Base-by-base conservation (phyloP, 2,113 vertebrate genomes). In the Siniperca knerii region DNA sequence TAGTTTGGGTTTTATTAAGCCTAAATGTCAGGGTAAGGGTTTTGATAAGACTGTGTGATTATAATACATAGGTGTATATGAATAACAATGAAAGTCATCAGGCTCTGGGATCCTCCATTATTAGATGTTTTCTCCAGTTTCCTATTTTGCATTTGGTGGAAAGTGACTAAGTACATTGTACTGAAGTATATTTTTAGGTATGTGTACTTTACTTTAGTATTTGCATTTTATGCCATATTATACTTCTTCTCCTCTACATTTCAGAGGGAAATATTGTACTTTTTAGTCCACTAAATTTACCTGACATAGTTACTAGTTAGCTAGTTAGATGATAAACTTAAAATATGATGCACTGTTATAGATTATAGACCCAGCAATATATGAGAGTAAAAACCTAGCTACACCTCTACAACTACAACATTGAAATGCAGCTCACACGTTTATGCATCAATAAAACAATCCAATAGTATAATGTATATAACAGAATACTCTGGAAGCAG, bases 21-120 rank as follows among this genome's bases (percentile, higher is more conserved):
- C 33, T 66, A 77, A 75, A 87, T 84, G 67, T 82, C 70, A 90
- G 57, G 68, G 35, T 66, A 48, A 75, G 7, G 48, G 33, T 40
- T 75, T 64, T 52, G 57, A 70, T 62, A 20, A 62, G 13, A 37
- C 76, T 65, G 37, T 29, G n/a, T 73, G 18, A 84, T 71, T 72
- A 54, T 79, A 82, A 75, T 66, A 72, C 9, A 61, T 60, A 78
- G 10, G 42, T 64, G 15, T 29, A 29, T 69, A 50, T 68, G 79
- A 81, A 76, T 77, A 73, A 50, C 6, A 80, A 77, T 74, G 9
- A 66, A 67, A 77, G 44, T 52, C 78, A 83, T 62, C 67, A 10
- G 21, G 40, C 7, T 55, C 61, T 58, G 2, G 1, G 6, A 54
- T 52, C 8, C 54, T 67, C 21, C 6, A 48, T 68, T 68, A 76